These are phyloP conservation scores for Bembecia ichneumoniformis DNA, from an alignment of 2,888 invertebrate genomes.

Conservation along the genomic window DNA sequence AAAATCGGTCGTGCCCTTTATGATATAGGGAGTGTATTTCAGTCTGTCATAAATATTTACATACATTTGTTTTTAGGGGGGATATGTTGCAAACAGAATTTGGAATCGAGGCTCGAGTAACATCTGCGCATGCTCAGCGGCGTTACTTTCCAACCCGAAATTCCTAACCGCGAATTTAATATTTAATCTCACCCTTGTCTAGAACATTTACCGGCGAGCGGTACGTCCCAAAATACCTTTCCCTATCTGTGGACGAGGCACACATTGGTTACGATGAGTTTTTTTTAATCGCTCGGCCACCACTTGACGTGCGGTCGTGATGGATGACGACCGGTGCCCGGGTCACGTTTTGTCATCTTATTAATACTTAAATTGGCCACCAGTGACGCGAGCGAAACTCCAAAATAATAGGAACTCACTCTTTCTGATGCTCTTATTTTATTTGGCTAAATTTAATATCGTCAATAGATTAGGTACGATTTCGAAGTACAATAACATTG, in stretches of 20 bases:
- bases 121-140: slow-evolving; percentile 44
- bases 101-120: slow-evolving; percentile 38
- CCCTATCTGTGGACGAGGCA: slow-evolving; percentile 27
- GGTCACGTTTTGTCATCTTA: slow-evolving; percentile 72
- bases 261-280: slow-evolving; percentile 56
- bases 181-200: slow-evolving; percentile 71
- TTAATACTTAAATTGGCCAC: slow-evolving; percentile 70
- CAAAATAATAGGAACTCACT: slow-evolving; percentile 7
- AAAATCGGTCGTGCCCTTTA: slow-evolving; percentile 16
- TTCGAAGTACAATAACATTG: neutral
- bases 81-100: slow-evolving; percentile 51
- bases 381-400: slow-evolving; percentile 56
- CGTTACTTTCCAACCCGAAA: slow-evolving; percentile 63
- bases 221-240: slow-evolving; percentile 55
- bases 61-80: slow-evolving; percentile 48
- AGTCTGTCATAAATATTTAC: slow-evolving; percentile 35
- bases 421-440: too few relatives aligned
- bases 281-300: slow-evolving; percentile 59
- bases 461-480: neutral
- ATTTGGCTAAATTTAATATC: neutral
- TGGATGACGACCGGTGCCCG: slow-evolving; percentile 52
- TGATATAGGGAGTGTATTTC: slow-evolving; percentile 18
- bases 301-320: slow-evolving; percentile 63
- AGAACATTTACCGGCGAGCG: slow-evolving; percentile 61
- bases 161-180: slow-evolving; percentile 69